Evolutionary conservation across 1,140 invertebrate genomes (phyloP).

Genomic region (Orius insidiosus): DNA sequence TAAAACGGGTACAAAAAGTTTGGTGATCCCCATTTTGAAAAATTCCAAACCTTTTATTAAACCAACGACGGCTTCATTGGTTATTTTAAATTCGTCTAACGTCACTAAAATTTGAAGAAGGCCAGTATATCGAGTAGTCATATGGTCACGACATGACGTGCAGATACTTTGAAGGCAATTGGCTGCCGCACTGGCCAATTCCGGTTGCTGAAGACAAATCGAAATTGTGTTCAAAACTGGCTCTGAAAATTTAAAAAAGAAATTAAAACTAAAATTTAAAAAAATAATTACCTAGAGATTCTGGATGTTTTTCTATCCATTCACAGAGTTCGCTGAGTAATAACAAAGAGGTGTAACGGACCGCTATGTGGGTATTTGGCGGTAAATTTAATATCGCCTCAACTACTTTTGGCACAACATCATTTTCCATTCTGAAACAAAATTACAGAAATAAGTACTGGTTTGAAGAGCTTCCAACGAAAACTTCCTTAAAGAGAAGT

Average conservation of each 20-base stretch:
- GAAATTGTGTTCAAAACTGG: constrained; percentile 66
- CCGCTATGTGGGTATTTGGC: constrained; percentile 66
- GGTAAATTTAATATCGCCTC: constrained; percentile 77
- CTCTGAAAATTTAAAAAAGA: constrained; percentile 30
- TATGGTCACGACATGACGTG: constrained; percentile 56
- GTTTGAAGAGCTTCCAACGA: too few species aligned
- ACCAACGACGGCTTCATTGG: constrained; percentile 62
- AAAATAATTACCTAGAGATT: constrained; percentile 53
- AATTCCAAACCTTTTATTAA: constrained; percentile 69
- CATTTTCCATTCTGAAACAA: constrained; percentile 65
- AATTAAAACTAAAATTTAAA: constrained; percentile 10
- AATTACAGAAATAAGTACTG: too few species aligned
- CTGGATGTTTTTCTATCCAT: constrained; percentile 82
- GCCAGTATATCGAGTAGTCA: constrained; percentile 60
- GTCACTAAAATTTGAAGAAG: constrained; percentile 53
- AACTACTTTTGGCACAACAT: constrained; percentile 81
- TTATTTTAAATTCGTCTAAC: constrained; percentile 61
- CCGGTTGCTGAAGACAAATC: constrained; percentile 48
- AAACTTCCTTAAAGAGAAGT: too few species aligned
- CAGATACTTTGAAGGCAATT: constrained; percentile 58
- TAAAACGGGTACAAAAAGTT: too few species aligned
- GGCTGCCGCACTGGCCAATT: constrained; percentile 59
- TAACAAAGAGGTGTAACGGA: constrained; percentile 73
- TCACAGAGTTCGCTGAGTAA: constrained; percentile 84
- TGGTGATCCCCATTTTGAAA: too few species aligned